Conservation (phyloP, 2,888 invertebrate species). For the Holacanthella duospinosa region DNA sequence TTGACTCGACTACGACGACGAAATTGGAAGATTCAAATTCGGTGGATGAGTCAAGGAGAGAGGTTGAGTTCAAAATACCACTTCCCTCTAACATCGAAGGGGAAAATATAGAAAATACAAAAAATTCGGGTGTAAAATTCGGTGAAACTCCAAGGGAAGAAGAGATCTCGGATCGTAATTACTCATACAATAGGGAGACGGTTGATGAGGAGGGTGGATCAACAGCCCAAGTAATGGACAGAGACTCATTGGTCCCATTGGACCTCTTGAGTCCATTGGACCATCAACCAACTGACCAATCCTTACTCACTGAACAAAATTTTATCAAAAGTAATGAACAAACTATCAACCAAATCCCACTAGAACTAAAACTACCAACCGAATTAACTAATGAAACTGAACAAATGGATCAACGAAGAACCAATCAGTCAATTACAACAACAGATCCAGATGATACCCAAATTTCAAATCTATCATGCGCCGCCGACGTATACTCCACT, state of each 20-base stretch:
- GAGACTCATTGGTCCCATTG: background rate
- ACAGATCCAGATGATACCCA: too few relatives aligned
- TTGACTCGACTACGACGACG: too few relatives aligned
- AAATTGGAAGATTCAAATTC: background rate
- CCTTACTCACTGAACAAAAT: background rate
- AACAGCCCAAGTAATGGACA: background rate
- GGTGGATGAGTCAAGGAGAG: constrained; percentile 1
- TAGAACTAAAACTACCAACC: background rate
- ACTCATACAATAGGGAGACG: background rate
- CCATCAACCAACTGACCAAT: background rate
- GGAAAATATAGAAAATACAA: background rate
- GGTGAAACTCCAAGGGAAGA: background rate
- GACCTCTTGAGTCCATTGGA: background rate
- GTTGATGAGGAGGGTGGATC: background rate
- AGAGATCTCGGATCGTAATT: background rate
- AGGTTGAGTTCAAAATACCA: background rate
- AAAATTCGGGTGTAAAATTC: background rate
- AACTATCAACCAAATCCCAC: background rate
- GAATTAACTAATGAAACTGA: background rate
- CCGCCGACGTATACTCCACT: too few relatives aligned
- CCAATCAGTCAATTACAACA: background rate
- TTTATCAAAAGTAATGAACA: background rate
- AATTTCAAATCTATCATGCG: too few relatives aligned
- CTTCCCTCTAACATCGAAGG: background rate
- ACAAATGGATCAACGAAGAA: too few relatives aligned